phyloP scores from a whole-genome alignment of 2,888 invertebrate genomes.

The Hirtodrosophila trivittata region DNA sequence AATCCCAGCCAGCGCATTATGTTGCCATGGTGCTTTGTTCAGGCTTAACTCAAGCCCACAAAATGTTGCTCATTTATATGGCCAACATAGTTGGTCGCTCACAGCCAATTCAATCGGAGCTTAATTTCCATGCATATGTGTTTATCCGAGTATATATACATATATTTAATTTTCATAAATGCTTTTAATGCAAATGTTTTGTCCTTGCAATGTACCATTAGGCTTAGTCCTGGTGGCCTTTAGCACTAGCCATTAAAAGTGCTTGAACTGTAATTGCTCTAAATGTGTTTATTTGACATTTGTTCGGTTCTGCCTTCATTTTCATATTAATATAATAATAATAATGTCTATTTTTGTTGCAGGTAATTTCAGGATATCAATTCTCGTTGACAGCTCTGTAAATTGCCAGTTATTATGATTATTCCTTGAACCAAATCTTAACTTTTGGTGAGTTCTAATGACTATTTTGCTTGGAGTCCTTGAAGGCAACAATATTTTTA shows the following conservation, averaged over 20 bases:
- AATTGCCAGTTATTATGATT: slow-evolving; percentile 1
- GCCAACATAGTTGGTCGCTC: slow-evolving; percentile 32
- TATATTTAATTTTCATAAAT: slow-evolving; percentile 41
- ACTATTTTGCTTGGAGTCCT: too few species aligned
- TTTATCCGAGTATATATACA: slow-evolving; percentile 10
- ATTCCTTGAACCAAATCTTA: background rate
- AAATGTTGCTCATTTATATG: slow-evolving; percentile 53
- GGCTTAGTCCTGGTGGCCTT: slow-evolving; percentile 17
- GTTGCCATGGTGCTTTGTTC: slow-evolving; percentile 39
- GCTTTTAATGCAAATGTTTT: slow-evolving; percentile 25
- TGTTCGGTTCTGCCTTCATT: background rate
- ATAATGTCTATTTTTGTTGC: background rate
- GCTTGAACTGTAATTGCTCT: slow-evolving; percentile 29
- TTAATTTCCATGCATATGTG: slow-evolving; percentile 14
- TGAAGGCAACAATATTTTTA: too few species aligned
- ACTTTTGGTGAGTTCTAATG: background rate
- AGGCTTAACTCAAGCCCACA: slow-evolving; percentile 42
- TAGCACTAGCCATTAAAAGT: background rate
- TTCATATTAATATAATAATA: background rate
- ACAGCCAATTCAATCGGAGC: background rate
- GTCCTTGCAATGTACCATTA: slow-evolving; percentile 30
- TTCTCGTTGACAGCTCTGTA: background rate
- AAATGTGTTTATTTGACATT: slow-evolving; percentile 9
- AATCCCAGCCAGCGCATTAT: slow-evolving; percentile 67
- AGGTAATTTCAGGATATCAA: background rate